These are phyloP conservation scores for Tribolium freemani DNA, from an alignment of 2,888 invertebrate species.

Conservation along the genomic window DNA sequence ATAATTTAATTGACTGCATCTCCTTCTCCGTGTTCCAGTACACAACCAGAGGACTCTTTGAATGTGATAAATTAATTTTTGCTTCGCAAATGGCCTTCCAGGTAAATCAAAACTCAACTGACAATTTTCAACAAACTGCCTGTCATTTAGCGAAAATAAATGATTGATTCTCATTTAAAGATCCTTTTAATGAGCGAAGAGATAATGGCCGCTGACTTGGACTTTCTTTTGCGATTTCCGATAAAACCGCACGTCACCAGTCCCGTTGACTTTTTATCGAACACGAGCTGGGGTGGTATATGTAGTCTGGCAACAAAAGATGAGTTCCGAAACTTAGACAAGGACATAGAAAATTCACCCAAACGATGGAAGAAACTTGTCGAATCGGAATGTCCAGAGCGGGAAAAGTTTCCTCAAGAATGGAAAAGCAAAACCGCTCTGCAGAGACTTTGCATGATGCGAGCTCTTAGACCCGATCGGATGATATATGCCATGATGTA, in stretches of 20 bases:
- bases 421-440: constrained; percentile 97
- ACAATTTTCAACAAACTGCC: background rate
- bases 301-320: constrained; percentile 91
- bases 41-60: constrained; percentile 93
- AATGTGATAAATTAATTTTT: constrained; percentile 96
- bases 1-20: constrained; percentile 94
- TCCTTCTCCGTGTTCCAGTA: constrained; percentile 96
- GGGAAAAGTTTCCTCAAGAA: constrained; percentile 97
- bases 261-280: constrained; percentile 94
- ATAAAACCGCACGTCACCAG: constrained; percentile 92
- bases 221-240: constrained; percentile 94
- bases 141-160: constrained; percentile 2
- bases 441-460: constrained; percentile 95
- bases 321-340: constrained; percentile 92
- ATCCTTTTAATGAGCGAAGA: constrained; percentile 90
- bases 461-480: constrained; percentile 93
- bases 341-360: constrained; percentile 96
- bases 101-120: constrained; percentile 67
- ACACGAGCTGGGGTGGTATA: constrained; percentile 95
- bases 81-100: constrained; percentile 97
- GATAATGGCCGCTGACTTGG: constrained; percentile 87
- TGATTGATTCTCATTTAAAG: constrained; percentile 67
- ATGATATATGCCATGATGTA: constrained; percentile 96
- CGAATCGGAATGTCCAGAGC: constrained; percentile 94
- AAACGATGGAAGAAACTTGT: constrained; percentile 98